These are phyloP conservation scores for Lepidurus apus DNA, from an alignment of 1,140 invertebrate genomes.

Conservation along the genomic window DNA sequence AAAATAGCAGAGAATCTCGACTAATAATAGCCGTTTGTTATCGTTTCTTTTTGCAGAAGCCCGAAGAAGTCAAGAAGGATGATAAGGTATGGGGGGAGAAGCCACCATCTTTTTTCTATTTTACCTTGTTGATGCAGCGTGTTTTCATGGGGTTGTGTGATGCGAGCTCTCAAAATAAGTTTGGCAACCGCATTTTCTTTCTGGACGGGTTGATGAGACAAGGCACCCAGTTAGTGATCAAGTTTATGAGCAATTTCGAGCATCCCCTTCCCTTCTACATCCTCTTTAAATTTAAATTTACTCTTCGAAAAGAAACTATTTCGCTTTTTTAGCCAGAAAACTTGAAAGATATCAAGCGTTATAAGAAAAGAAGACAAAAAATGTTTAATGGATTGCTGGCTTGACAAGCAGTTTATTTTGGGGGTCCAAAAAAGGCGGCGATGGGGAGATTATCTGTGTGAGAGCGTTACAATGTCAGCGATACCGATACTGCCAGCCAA, in stretches of 20 bases:
- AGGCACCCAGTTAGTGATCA: slow-evolving; percentile 8
- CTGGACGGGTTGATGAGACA: slow-evolving; percentile 17
- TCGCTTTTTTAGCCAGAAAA: neutral
- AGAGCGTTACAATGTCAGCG: slow-evolving; percentile 4
- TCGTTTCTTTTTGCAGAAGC: slow-evolving; percentile 3
- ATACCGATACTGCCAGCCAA: neutral
- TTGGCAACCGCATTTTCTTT: slow-evolving; percentile 4
- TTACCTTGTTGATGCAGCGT: neutral
- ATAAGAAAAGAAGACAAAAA: neutral
- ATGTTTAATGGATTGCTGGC: neutral
- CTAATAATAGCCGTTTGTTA: neutral
- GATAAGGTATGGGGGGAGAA: slow-evolving; percentile 3
- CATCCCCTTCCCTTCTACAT: neutral
- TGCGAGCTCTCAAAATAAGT: slow-evolving; percentile 21
- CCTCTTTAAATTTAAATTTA: neutral
- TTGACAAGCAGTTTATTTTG: neutral
- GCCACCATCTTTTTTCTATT: neutral
- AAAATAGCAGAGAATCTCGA: neutral
- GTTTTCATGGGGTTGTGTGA: slow-evolving; percentile 6
- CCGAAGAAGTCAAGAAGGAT: slow-evolving; percentile 14
- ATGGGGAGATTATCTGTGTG: neutral
- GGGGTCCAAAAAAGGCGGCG: neutral
- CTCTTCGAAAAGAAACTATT: neutral
- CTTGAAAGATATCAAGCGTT: neutral
- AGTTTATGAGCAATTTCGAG: slow-evolving; percentile 7